A percentile compares a stretch with the other conserved stretches of the same genome.
Conservation (phyloP, 2,888 invertebrate species). For the Xestia rhomboidea region DNA sequence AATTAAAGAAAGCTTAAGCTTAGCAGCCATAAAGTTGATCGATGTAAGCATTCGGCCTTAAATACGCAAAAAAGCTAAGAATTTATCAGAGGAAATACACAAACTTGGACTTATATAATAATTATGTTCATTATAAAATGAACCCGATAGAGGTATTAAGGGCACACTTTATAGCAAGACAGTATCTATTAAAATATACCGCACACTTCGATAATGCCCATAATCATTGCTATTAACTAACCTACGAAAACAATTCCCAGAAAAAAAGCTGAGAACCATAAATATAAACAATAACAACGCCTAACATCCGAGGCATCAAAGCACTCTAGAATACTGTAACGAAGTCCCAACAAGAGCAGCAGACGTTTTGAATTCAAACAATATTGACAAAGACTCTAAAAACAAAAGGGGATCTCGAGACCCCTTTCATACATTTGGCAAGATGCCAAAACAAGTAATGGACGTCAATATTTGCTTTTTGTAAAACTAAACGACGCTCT, state of each 20-base stretch:
- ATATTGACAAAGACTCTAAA: conserved; percentile 71
- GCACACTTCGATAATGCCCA: not conserved
- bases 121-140: not conserved
- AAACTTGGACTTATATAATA: not conserved
- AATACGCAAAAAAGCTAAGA: not conserved
- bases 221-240: not conserved
- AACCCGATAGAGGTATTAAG: not conserved
- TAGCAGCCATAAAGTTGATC: too few relatives aligned
- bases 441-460: conserved; percentile 67
- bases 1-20: not conserved
- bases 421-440: conserved; percentile 76
- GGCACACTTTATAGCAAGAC: not conserved
- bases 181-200: not conserved
- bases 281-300: conserved; percentile 1
- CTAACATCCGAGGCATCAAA: conserved; percentile 27
- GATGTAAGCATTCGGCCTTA: not conserved
- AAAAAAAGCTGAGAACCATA: not conserved
- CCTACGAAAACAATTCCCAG: not conserved
- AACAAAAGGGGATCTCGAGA: conserved; percentile 73
- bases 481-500: conserved; percentile 58
- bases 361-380: conserved; percentile 70
- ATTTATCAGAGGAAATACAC: not conserved
- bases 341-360: conserved; percentile 64
- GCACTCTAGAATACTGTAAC: conserved; percentile 65
- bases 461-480: conserved; percentile 66